These are phyloP conservation scores for Eupithecia insigniata DNA, from an alignment of 2,888 invertebrate species.

Conservation along the genomic window DNA sequence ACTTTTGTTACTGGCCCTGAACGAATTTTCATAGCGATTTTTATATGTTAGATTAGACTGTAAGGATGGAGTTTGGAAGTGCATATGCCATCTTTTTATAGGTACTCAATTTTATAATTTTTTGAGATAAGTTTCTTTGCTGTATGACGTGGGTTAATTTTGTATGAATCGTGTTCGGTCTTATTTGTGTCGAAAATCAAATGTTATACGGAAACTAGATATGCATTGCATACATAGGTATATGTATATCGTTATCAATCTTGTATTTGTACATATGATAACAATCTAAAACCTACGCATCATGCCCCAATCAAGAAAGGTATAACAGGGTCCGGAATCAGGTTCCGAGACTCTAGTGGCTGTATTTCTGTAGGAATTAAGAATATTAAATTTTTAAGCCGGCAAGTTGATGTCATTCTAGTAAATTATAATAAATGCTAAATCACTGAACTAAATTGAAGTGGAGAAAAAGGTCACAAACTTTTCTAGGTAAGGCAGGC, in stretches of 20 bases:
- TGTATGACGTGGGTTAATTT: too few species aligned
- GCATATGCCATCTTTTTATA: too few species aligned
- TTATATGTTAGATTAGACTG: too few species aligned
- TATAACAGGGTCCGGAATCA: conserved; percentile 17
- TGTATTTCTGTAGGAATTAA: not conserved
- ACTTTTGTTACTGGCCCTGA: too few species aligned
- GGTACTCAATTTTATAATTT: too few species aligned
- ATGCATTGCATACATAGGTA: too few species aligned
- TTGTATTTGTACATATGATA: not conserved
- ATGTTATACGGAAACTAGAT: too few species aligned
- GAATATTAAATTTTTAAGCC: not conserved
- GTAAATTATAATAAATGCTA: not conserved
- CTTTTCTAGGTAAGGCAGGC: too few species aligned
- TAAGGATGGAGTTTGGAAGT: too few species aligned
- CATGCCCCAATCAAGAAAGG: conserved; percentile 18
- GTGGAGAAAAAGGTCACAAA: not conserved
- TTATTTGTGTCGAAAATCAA: not conserved
- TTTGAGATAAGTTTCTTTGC: too few species aligned
- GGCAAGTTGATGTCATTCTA: not conserved
- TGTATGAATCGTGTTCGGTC: too few species aligned
- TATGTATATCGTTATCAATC: not conserved
- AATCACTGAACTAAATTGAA: not conserved
- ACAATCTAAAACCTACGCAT: conserved; percentile 5
- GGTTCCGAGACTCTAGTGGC: conserved; percentile 14
- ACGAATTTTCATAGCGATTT: too few species aligned